phyloP scores from a whole-genome alignment of 1,140 invertebrate genomes.

The Drosophila biarmipes region DNA sequence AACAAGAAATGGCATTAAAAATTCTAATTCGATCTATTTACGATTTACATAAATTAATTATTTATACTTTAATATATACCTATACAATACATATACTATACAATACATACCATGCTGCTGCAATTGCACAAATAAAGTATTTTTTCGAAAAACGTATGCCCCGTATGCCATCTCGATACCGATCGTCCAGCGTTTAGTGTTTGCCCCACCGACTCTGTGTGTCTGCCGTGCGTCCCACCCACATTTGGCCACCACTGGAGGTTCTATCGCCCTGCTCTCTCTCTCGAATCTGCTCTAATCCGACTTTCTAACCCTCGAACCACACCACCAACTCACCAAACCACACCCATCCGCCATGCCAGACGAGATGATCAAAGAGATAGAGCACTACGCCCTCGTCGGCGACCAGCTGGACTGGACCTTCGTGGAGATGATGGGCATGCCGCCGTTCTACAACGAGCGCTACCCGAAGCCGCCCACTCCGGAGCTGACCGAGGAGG shows the following conservation, averaged over 20 bases:
- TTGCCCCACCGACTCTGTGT: conserved; percentile 1
- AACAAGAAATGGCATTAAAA: conserved; percentile 55
- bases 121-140: conserved; percentile 84
- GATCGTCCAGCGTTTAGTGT: conserved; percentile 28
- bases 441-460: conserved; percentile 85
- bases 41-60: conserved; percentile 83
- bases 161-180: conserved; percentile 5
- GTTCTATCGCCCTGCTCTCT: conserved; percentile 24
- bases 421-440: conserved; percentile 96
- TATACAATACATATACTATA: conserved; percentile 56
- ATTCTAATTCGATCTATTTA: conserved; percentile 71
- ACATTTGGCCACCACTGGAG: conserved; percentile 48
- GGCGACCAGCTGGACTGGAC: conserved; percentile 98
- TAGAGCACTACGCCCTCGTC: conserved; percentile 99
- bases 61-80: conserved; percentile 79
- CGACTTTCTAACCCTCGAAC: conserved; percentile 56
- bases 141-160: conserved; percentile 62
- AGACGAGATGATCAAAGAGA: conserved; percentile 99
- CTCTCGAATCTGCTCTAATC: conserved; percentile 61
- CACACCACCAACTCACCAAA: conserved; percentile 29
- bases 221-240: conserved; percentile 13
- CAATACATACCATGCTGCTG: conserved; percentile 71
- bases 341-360: conserved; percentile 19
- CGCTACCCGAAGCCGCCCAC: conserved; percentile 83
- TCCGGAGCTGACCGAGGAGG: conserved; percentile 80